Evolutionary conservation across 2,888 invertebrate species (phyloP).

Genomic region (Tenthredo amoena): DNA sequence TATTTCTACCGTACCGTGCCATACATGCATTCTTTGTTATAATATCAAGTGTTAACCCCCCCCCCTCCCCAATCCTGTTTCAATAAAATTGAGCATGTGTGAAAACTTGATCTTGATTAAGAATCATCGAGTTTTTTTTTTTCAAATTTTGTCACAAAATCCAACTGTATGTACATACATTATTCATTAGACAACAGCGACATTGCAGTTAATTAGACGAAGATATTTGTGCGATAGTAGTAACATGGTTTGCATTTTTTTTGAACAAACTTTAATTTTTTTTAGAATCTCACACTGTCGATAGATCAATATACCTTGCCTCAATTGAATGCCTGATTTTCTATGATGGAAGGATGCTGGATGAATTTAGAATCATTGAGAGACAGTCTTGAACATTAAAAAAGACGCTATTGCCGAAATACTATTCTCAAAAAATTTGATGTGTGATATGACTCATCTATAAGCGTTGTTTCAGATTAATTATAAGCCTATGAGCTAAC

Average conservation of each 20-base stretch:
- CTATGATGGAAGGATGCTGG: background rate
- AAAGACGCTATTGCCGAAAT: background rate
- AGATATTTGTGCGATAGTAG: background rate
- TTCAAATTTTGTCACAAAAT: background rate
- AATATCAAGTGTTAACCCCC: background rate
- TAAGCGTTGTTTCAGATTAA: background rate
- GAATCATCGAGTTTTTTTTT: background rate
- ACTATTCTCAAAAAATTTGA: background rate
- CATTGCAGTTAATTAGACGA: background rate
- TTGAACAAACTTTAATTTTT: background rate
- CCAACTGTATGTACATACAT: background rate
- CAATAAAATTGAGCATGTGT: background rate
- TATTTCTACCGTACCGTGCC: constrained; percentile 70
- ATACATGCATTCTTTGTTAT: constrained; percentile 64
- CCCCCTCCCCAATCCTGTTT: background rate
- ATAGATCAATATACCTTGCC: background rate
- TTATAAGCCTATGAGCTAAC: background rate
- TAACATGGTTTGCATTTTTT: background rate
- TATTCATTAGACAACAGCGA: background rate
- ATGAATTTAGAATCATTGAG: background rate
- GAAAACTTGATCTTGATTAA: background rate
- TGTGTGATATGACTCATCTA: background rate
- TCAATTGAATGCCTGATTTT: background rate
- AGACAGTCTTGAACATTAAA: background rate
- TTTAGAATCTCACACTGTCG: background rate